Evolutionary conservation across 1,140 invertebrate species (phyloP).

Genomic region (Ostrea denselamellosa): DNA sequence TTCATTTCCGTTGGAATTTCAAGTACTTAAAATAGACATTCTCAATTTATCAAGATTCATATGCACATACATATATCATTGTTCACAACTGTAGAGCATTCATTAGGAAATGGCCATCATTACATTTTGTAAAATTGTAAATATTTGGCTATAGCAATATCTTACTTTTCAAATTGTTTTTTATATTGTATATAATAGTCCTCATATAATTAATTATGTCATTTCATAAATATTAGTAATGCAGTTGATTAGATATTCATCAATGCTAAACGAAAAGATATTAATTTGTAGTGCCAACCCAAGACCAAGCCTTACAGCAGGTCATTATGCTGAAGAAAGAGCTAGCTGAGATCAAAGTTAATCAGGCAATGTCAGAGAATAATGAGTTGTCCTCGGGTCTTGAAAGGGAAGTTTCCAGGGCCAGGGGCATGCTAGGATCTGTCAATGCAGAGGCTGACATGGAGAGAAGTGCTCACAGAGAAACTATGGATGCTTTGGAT

Average conservation of each 20-base stretch:
- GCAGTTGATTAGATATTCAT: not conserved
- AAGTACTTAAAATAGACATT: too few species aligned
- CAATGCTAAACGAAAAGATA: not conserved
- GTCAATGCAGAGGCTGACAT: slow-evolving; percentile 73
- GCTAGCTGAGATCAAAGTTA: slow-evolving; percentile 76
- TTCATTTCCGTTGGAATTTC: too few species aligned
- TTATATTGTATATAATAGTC: too few species aligned
- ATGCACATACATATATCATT: too few species aligned
- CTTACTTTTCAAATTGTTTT: too few species aligned
- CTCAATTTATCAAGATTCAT: too few species aligned
- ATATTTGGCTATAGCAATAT: too few species aligned
- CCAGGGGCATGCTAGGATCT: slow-evolving; percentile 65
- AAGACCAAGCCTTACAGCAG: slow-evolving; percentile 77
- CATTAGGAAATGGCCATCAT: too few species aligned
- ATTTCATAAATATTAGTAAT: too few species aligned
- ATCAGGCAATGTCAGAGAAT: slow-evolving; percentile 73
- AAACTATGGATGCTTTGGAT: slow-evolving; percentile 77
- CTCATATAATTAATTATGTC: too few species aligned
- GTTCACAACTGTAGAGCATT: too few species aligned
- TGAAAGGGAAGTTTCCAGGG: slow-evolving; percentile 71
- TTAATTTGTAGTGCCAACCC: slow-evolving; percentile 69
- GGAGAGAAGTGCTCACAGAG: slow-evolving; percentile 76
- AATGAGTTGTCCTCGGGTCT: slow-evolving; percentile 62
- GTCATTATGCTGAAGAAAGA: slow-evolving; percentile 78
- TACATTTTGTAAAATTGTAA: too few species aligned